A percentile compares a stretch with the other conserved stretches of the same genome.
These are phyloP conservation scores for Simalia tracyae DNA, from an alignment of 2,797 vertebrate genomes.

Conservation along the genomic window DNA sequence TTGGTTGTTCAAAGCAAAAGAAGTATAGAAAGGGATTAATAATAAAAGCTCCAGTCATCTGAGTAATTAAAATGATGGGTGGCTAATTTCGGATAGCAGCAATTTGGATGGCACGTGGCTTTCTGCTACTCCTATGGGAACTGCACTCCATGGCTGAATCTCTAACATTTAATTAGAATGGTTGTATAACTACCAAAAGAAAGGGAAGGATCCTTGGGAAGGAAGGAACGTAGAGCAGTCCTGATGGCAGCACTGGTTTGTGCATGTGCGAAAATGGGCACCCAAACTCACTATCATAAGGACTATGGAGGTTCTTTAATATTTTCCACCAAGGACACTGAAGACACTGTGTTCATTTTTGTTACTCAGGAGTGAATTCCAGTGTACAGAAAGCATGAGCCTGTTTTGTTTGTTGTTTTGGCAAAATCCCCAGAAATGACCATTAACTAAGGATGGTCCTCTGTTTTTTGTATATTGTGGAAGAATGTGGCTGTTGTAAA, in stretches of 20 bases:
- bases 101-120: not conserved
- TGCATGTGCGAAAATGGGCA: not conserved
- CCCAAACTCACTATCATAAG: not conserved
- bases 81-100: not conserved
- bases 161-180: not conserved
- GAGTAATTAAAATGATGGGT: not conserved
- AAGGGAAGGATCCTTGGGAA: not conserved
- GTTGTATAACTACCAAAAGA: not conserved
- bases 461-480: not conserved
- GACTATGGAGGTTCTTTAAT: not conserved
- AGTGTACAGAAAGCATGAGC: not conserved
- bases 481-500: not conserved
- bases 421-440: not conserved
- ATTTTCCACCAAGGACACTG: not conserved
- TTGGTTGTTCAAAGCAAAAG: not conserved
- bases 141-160: not conserved
- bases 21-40: slow-evolving; percentile 6
- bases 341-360: not conserved
- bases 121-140: not conserved
- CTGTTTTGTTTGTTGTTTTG: not conserved
- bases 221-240: not conserved
- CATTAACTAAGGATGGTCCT: not conserved
- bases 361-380: not conserved
- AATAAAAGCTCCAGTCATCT: not conserved
- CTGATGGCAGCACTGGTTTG: not conserved